Evolutionary conservation across 2,113 vertebrate genomes (phyloP).

Genomic region (Halichoerus grypus): DNA sequence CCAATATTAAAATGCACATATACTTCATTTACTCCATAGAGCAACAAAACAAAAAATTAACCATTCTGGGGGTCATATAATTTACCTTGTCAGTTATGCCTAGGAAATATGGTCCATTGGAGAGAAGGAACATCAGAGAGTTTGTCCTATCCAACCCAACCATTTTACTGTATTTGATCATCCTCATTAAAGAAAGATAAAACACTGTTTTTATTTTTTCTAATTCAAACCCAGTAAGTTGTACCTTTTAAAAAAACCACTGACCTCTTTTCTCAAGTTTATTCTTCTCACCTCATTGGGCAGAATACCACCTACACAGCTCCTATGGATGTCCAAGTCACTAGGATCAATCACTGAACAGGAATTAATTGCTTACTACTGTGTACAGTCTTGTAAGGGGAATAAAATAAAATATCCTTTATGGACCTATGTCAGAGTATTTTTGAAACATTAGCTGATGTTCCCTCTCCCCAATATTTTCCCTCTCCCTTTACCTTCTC

Average conservation of each 20-base stretch:
- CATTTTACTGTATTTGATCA: not conserved
- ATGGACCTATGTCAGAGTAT: not conserved
- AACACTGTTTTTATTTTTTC: not conserved
- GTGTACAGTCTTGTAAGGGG: not conserved
- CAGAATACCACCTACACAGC: not conserved
- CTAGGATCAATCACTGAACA: not conserved
- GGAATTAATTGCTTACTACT: not conserved
- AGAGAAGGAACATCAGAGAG: not conserved
- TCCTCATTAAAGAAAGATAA: not conserved
- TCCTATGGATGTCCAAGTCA: not conserved
- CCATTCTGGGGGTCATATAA: not conserved
- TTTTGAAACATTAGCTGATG: not conserved
- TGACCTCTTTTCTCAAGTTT: not conserved
- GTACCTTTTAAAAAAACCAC: not conserved
- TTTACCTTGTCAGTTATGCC: not conserved
- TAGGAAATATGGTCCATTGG: not conserved
- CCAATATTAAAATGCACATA: slow-evolving; percentile 20
- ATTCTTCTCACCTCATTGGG: not conserved
- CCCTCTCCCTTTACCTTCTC: not conserved
- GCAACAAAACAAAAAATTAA: slow-evolving; percentile 27
- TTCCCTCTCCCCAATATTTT: not conserved
- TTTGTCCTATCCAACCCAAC: not conserved
- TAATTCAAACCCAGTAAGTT: not conserved
- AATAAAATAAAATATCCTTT: not conserved
- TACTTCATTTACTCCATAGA: slow-evolving; percentile 20